Percentiles rank a stretch among this genome's conserved stretches.
These are phyloP conservation scores for Vireo altiloquus DNA, from an alignment of 2,113 vertebrate genomes.

Conservation along the genomic window DNA sequence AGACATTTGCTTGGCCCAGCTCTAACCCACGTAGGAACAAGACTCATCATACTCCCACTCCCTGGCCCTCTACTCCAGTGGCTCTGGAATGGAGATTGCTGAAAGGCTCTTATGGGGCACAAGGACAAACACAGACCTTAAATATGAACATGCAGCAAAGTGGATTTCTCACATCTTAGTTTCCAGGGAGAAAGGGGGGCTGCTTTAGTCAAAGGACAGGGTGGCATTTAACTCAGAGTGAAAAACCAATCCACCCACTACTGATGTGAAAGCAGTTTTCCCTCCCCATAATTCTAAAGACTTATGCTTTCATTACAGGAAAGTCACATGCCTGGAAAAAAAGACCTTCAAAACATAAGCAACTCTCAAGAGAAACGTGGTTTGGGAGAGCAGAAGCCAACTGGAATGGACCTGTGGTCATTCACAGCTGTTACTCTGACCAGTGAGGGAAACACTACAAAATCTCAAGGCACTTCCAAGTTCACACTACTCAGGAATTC, in stretches of 20 bases:
- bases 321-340: neutral
- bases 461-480: neutral
- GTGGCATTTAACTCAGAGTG: slow-evolving; percentile 53
- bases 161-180: neutral
- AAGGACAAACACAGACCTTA: neutral
- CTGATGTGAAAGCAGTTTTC: slow-evolving; percentile 19
- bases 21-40: neutral
- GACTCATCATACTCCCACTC: neutral
- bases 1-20: neutral
- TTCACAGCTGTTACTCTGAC: neutral
- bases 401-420: neutral
- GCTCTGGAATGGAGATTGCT: neutral
- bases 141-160: neutral
- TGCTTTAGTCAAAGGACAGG: slow-evolving; percentile 42
- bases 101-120: neutral
- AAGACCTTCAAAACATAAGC: neutral
- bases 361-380: neutral
- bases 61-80: neutral
- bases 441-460: neutral
- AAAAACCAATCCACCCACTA: slow-evolving; percentile 42
- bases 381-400: neutral
- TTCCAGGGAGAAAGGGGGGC: neutral
- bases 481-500: neutral
- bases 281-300: slow-evolving; percentile 14
- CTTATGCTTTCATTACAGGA: slow-evolving; percentile 37